Evolutionary conservation across 2,888 invertebrate species (phyloP), one percentile per base, ranked within the genome.

Genomic region (Sylvicola cinctus): DNA sequence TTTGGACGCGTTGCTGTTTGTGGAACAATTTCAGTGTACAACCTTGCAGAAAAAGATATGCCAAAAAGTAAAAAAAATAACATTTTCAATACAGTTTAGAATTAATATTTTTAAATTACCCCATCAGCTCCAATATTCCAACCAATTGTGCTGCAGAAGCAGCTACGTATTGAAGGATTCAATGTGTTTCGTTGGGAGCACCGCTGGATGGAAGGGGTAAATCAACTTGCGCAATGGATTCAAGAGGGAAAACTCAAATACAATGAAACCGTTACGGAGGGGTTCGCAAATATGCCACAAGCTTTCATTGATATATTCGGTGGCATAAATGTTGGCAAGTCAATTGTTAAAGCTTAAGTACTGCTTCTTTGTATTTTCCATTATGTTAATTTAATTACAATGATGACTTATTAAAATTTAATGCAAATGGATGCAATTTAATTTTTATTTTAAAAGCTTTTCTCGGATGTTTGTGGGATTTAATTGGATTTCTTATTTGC

Each of bases 221-320:
- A 60, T 17, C 66, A 70, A 42, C 73, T 77, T 52, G 45, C 66
- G n/a, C 51, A 63, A 37, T 74, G 70, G 72, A 54, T 78, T 37
- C 54, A 57, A 32, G 67, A 73, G 58, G 78, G 76, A 28, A 78
- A 76, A 54, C 45, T 81, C 10, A 67, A 70, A 45, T 71, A 71
- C 47, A 60, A 61, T 40, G 80, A 81, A 52, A 74, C 75, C 31
- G 48, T 71, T 2, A 74, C 72, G 2, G 56, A 72, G 38, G 79
- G 78, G 3, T 78, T 80, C 52, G 74, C 75, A 41, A 75, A 75
- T 43, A 71, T 74, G 66, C 71, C 74, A 3, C 61, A 70, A 33
- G 76, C 78, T 26, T 67, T 79, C 38, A 60, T 68, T 35, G 71
- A 67, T 11, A 62, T 79, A 49, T 52, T 65, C 6, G 51, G 58